Base-by-base conservation (phyloP, 2,888 invertebrate genomes). In the Falcaria lacertinaria region DNA sequence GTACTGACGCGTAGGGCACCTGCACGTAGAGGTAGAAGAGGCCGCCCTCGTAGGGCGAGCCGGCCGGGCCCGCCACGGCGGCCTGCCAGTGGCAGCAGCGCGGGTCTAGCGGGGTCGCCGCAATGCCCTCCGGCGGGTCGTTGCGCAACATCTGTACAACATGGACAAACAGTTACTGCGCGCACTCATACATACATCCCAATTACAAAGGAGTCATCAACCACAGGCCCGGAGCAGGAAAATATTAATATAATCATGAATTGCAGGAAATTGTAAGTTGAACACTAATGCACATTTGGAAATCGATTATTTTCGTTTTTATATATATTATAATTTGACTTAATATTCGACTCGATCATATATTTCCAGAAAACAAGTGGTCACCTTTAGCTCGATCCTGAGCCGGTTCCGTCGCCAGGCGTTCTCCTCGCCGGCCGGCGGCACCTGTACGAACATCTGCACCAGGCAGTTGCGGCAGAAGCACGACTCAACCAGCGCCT, bases 31-130 rank as follows among this genome's bases (percentile, higher is more conserved):
- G 90, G 72, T 95, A 97, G 83, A 98, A 98, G 45, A 96, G 90
- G 5, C 98, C 98, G 13, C 98, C 98, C 78, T 98, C 97, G 70
- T 98, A 98, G 0, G 98, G 97, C 73, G 97, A 97, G 25, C 96
- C 97, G 22, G 93, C 93, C 6, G 98, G 98, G 0, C 98, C 98
- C 16, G 95, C 93, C 63, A 98, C 96, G 42, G 95, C 94, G 1
- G 98, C 98, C 82, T 97, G 97, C 98, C 98, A 98, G 80, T 97
- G 97, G 68, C 94, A 95, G 65, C 94, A 94, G 79, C 93, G 91
- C 48, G 91, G 88, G 82, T 97, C 96, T 38, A 97, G 81, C 0
- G 96, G 96, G 11, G 92, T 91, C 1, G 96, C 96, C 64, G 94
- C 92, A 44, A 97, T 96, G 1, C 96, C 96, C 68, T 96, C 96